Percentiles rank a stretch among this genome's conserved stretches.
Evolutionary conservation across 1,140 invertebrate genomes (phyloP).

Genomic region (Riptortus pedestris): DNA sequence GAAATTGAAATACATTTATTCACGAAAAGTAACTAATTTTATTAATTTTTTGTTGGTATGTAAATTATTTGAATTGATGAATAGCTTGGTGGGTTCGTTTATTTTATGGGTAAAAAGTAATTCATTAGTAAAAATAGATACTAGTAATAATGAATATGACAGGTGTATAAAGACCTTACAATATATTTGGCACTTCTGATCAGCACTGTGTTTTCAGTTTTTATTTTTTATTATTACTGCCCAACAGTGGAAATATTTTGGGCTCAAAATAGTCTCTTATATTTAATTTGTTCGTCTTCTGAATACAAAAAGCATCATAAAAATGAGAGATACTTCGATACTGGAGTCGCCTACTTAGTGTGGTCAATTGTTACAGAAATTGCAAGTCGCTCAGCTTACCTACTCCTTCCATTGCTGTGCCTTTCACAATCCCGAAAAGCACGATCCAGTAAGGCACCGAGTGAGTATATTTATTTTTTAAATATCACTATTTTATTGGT

Average conservation of each 20-base stretch:
- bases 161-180: no score
- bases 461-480: conserved; percentile 10
- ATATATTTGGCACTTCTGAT: neutral
- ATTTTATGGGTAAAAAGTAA: no score
- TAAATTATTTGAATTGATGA: no score
- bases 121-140: no score
- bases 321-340: neutral
- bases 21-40: no score
- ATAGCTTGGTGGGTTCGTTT: no score
- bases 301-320: neutral
- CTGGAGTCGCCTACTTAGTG: neutral
- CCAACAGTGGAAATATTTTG: neutral
- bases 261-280: neutral
- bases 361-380: conserved; percentile 36
- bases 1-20: no score
- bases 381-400: conserved; percentile 44
- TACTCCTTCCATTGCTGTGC: conserved; percentile 54
- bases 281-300: neutral
- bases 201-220: neutral
- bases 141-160: no score
- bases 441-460: conserved; percentile 39
- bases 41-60: no score
- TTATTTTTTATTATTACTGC: neutral
- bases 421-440: conserved; percentile 44
- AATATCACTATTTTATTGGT: neutral